Evolutionary conservation across 2,888 invertebrate genomes (phyloP).

Genomic region (Drosophila seclusa): DNA sequence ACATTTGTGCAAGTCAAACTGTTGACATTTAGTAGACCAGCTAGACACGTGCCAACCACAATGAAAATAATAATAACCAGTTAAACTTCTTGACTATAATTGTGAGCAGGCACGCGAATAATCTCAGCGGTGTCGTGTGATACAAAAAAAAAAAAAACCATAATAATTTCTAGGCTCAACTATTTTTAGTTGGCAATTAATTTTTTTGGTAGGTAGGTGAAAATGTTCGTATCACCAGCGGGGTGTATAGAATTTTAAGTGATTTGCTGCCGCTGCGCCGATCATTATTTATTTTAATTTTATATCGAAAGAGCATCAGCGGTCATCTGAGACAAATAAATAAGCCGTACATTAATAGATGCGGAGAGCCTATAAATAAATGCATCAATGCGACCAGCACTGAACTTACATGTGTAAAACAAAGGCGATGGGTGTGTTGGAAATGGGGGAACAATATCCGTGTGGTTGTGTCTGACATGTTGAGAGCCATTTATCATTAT

Average conservation of each 20-base stretch:
- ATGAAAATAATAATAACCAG: slow-evolving; percentile 26
- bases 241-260: slow-evolving; percentile 70
- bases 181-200: slow-evolving; percentile 70
- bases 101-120: slow-evolving; percentile 66
- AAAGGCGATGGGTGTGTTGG: not conserved
- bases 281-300: slow-evolving; percentile 65
- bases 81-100: slow-evolving; percentile 54
- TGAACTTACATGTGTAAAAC: slow-evolving; percentile 51
- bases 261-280: slow-evolving; percentile 60
- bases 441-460: not conserved
- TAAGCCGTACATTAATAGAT: slow-evolving; percentile 50
- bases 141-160: not conserved
- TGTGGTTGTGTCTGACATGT: slow-evolving; percentile 25
- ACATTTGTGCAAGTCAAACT: slow-evolving; percentile 5
- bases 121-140: slow-evolving; percentile 20
- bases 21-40: not conserved
- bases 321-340: slow-evolving; percentile 37
- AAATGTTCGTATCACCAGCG: slow-evolving; percentile 32
- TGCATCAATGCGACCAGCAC: slow-evolving; percentile 53
- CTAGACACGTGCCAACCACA: slow-evolving; percentile 43
- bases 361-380: slow-evolving; percentile 59
- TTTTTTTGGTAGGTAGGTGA: slow-evolving; percentile 25
- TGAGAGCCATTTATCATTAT: slow-evolving; percentile 71
- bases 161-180: slow-evolving; percentile 9
- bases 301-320: slow-evolving; percentile 10